Conservation (phyloP, 1,140 invertebrate genomes). For the Pantala flavescens region DNA sequence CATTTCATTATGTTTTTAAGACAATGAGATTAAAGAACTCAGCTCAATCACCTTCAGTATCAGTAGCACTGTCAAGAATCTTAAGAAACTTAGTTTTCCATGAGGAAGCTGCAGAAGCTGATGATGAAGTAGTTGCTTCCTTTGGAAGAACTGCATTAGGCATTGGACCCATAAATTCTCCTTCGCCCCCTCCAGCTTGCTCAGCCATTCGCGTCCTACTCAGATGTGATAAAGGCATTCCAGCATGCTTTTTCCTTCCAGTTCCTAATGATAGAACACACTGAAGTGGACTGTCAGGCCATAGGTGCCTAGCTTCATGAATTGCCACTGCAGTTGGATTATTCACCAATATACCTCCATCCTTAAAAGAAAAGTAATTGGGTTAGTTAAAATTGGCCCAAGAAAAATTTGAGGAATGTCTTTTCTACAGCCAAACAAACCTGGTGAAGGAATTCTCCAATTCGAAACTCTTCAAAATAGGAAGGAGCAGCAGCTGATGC, state of each 20-base stretch:
- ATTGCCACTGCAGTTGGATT: conserved; percentile 84
- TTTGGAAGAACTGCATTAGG: conserved; percentile 10
- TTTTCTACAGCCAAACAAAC: conserved; percentile 34
- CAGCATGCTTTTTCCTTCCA: conserved; percentile 43
- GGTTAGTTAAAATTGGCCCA: not conserved
- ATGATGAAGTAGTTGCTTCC: conserved; percentile 19
- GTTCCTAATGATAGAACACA: conserved; percentile 85
- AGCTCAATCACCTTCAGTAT: conserved; percentile 60
- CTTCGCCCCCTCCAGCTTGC: not conserved
- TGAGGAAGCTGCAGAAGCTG: conserved; percentile 38
- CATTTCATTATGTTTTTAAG: no score
- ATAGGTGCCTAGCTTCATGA: conserved; percentile 76
- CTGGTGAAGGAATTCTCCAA: conserved; percentile 68
- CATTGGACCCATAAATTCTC: not conserved
- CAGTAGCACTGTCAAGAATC: conserved; percentile 81
- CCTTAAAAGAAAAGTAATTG: conserved; percentile 37
- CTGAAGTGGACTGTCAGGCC: conserved; percentile 67
- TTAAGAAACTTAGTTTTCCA: conserved; percentile 75
- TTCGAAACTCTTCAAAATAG: conserved; percentile 79
- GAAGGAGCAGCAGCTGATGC: conserved; percentile 88
- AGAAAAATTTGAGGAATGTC: not conserved
- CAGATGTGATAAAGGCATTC: conserved; percentile 31
- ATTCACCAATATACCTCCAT: conserved; percentile 79
- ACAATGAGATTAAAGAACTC: no score
- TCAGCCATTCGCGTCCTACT: conserved; percentile 27